Evolutionary conservation across 2,888 invertebrate genomes (phyloP).

Genomic region (Drepanosiphum platanoidis): DNA sequence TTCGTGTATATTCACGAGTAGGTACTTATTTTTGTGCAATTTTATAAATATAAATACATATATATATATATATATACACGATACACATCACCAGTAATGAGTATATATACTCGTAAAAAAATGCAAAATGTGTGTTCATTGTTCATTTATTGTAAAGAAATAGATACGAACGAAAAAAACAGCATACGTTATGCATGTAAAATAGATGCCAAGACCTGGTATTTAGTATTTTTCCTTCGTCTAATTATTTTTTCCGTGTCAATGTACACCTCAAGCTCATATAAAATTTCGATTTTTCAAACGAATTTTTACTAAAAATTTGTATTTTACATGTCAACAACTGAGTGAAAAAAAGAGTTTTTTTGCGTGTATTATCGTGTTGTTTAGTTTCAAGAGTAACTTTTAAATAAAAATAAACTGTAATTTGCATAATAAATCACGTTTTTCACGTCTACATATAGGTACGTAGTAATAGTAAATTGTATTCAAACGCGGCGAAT

Average conservation of each 20-base stretch:
- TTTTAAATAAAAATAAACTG: conserved; percentile 5
- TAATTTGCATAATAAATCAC: background rate
- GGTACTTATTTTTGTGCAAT: too few relatives aligned
- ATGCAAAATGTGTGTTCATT: too few relatives aligned
- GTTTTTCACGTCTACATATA: background rate
- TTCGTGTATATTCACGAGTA: too few relatives aligned
- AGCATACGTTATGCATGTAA: too few relatives aligned
- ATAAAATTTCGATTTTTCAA: background rate
- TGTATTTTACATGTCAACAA: conserved; percentile 20
- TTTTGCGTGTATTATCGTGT: background rate
- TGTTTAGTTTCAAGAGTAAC: background rate
- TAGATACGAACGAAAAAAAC: too few relatives aligned
- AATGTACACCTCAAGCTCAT: too few relatives aligned
- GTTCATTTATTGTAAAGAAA: too few relatives aligned
- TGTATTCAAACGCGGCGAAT: background rate
- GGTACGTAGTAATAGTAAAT: background rate
- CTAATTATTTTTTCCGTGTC: background rate
- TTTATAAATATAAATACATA: too few relatives aligned
- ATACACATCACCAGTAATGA: too few relatives aligned
- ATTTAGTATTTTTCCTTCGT: background rate
- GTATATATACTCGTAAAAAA: too few relatives aligned
- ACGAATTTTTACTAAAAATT: background rate
- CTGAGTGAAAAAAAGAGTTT: background rate
- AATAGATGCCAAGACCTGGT: too few relatives aligned
- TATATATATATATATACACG: too few relatives aligned